Base-by-base conservation (phyloP, 2,113 vertebrate species). In the Prunella fulvescens region DNA sequence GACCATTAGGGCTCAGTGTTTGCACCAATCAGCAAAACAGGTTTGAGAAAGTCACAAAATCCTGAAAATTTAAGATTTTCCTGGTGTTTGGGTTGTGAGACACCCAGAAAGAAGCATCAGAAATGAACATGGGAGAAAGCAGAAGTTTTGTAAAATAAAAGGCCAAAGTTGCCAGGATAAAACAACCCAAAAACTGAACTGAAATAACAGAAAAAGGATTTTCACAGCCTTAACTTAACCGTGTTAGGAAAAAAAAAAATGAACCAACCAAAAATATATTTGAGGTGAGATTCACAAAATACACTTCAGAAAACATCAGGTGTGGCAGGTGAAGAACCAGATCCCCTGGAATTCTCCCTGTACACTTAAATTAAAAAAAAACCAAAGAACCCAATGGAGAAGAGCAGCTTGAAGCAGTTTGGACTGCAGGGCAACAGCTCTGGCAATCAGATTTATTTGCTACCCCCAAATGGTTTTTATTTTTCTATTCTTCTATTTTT, bases 301-400 rank as follows among this genome's bases (percentile, higher is more conserved):
- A 42, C 22, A 91, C 14, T 61, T 67, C 81, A 94, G 79, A 65
- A 91, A 97, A 92, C 45, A 37, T 40, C 81, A 93, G 82, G 60
- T 51, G 53, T 39, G 89, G 53, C 2, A 39, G 66, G 60, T 42
- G 79, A 93, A 80, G 89, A 86, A 78, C 19, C 56, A 81, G 33
- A 89, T 48, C 71, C 70, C 29, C 61, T 60, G 69, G 24, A 61
- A 62, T 81, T 87, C 65, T 53, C 70, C 64, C 88, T 67, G 62
- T 3, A 83, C 44, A 73, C n/a, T 8, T 70, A 35, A 87, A 92
- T 74, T 92, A 26, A 25, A 26, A 8, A 8, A 78, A 19, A 26
- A n/a, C 57, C 53, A 5, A 93, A 94, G 62, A 93, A 91, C 25
- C 50, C 85, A 80, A 65, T 1, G 88, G 82, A 61, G 25, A 44